Evolutionary conservation across 2,113 vertebrate species (phyloP).

Genomic region (Eidolon helvum): DNA sequence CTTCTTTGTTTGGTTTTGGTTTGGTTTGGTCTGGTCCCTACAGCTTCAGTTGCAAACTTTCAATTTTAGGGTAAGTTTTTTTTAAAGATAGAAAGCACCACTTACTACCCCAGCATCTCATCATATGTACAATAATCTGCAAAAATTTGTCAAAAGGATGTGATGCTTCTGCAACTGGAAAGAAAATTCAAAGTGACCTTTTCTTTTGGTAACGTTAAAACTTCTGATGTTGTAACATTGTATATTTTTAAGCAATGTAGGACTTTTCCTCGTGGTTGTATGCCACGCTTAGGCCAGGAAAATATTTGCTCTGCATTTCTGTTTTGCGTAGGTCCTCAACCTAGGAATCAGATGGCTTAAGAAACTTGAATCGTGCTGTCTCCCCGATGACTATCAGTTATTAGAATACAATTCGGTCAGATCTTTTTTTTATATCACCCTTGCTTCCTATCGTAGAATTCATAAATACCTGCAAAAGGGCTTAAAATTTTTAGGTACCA

Average conservation of each 20-base stretch:
- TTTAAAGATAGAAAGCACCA: background rate
- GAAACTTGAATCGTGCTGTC: fast-evolving
- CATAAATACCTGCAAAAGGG: background rate
- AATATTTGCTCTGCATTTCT: background rate
- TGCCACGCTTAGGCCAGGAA: background rate
- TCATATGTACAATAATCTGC: no score
- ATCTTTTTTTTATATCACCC: background rate
- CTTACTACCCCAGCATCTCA: background rate
- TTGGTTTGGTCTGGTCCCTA: no score
- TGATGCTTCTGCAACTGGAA: background rate
- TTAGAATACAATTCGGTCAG: background rate
- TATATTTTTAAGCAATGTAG: background rate
- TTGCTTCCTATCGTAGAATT: background rate
- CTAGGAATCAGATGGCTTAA: no score
- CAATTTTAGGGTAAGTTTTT: background rate
- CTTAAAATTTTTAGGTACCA: background rate
- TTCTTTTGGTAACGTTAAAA: background rate
- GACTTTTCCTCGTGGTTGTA: background rate
- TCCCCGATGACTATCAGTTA: background rate
- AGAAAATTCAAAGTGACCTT: background rate
- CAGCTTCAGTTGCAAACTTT: background rate
- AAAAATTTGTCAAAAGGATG: fast-evolving
- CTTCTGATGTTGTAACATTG: background rate
- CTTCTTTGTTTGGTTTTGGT: no score
- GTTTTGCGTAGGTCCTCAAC: background rate